Evolutionary conservation across 2,888 invertebrate species (phyloP), one percentile per base, ranked within the genome.

Genomic region (Muschampia plurimacula): DNA sequence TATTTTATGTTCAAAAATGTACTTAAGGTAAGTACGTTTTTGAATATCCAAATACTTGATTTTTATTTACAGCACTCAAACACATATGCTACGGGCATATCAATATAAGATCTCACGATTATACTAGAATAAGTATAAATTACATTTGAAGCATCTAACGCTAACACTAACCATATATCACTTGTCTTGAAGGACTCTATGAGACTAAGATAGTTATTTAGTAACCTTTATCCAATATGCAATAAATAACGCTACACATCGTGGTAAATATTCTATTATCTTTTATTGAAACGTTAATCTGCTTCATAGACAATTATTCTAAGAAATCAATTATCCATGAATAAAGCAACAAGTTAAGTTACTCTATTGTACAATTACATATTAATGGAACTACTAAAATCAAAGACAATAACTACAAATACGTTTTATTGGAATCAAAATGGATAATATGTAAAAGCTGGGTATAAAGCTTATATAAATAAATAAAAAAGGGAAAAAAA

Each of bases 171-270:
- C 49, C 49, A 69, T 69, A 39, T 49, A 49, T 62, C 49, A 60
- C 36, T 39, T 6, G 32, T 32, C 28, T 41, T 68, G 28, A 60
- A 68, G 32, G 36, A 10, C 32, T 13, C 46, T 57, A 28, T 46
- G 32, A 46, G 46, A 39, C 52, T 52, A 44, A 44, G 44, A 2
- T 41, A 52, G 15, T 52, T 52, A 15, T 15, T 52, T 7, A 52
- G 52, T 52, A 15, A 52, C 52, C 52, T 57, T 44, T 64, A 57
- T 44, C 41, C 68, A 69, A 69, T 39, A 62, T 36, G 46, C 62
- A 69, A 62, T 69, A 62, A 69, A 69, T 69, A 69, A 69, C 46
- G 46, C 13, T 10, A 28, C 36, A 13, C n/a, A 28, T 59, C 12
- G 41, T 60, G 12, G 36, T 62, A 52, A 22, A 13, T 15, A 57